Evolutionary conservation across 2,888 invertebrate species (phyloP).

Genomic region (Altica lythri): DNA sequence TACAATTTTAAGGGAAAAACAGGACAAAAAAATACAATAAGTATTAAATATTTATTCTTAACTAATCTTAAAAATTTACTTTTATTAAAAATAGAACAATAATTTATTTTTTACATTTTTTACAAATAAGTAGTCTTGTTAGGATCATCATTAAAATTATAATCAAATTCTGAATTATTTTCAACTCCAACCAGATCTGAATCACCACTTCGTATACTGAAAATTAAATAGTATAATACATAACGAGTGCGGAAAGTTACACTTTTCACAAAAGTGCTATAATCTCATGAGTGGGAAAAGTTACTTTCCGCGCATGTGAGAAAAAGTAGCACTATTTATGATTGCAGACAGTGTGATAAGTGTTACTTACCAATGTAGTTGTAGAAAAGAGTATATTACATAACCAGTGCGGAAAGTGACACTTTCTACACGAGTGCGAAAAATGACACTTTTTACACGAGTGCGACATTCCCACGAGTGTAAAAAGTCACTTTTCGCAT

Average conservation of each 20-base stretch:
- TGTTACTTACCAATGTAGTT: not conserved
- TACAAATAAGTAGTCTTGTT: constrained; percentile 24
- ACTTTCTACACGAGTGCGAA: too few relatives aligned
- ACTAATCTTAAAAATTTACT: too few relatives aligned
- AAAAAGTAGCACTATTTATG: not conserved
- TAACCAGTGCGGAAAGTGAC: too few relatives aligned
- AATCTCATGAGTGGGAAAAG: too few relatives aligned
- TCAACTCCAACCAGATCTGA: constrained; percentile 72
- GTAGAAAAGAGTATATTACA: not conserved
- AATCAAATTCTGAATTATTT: constrained; percentile 66
- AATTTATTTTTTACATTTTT: not conserved
- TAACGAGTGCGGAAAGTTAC: not conserved
- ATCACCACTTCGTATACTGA: constrained; percentile 65
- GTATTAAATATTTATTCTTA: too few relatives aligned
- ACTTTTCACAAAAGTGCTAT: not conserved
- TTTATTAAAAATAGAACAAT: too few relatives aligned
- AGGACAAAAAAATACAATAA: too few relatives aligned
- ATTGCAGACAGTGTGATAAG: not conserved
- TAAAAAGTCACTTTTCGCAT: too few relatives aligned
- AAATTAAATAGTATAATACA: constrained; percentile 32
- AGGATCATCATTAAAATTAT: constrained; percentile 15
- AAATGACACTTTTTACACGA: too few relatives aligned
- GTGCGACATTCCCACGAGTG: too few relatives aligned
- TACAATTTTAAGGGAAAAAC: too few relatives aligned
- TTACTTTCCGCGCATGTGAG: too few relatives aligned